Evolutionary conservation across 2,888 invertebrate species (phyloP).

Genomic region (Gymnosoma rotundatum): DNA sequence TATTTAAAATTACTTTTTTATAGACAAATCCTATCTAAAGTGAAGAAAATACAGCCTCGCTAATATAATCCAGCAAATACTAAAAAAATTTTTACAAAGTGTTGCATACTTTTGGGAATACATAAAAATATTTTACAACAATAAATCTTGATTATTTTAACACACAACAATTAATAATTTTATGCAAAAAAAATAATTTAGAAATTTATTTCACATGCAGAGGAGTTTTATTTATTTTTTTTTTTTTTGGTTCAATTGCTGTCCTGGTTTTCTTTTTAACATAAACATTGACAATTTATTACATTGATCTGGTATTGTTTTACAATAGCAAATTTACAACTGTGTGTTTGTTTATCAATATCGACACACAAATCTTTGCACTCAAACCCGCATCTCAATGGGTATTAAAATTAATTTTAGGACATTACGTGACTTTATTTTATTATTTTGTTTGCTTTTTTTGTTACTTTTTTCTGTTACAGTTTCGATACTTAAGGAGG

Average conservation of each 20-base stretch:
- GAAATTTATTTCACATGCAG: background rate
- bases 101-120: constrained; percentile 35
- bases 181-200: background rate
- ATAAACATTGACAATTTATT: constrained; percentile 54
- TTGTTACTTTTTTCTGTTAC: constrained; percentile 25
- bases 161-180: background rate
- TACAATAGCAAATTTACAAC: constrained; percentile 7
- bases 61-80: background rate
- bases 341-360: constrained; percentile 13
- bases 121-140: background rate
- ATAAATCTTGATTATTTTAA: background rate
- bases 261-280: constrained; percentile 21
- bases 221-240: constrained; percentile 26
- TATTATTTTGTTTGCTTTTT: constrained; percentile 36
- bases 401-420: constrained; percentile 54
- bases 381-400: constrained; percentile 7
- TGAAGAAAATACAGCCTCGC: no score
- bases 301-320: constrained; percentile 39
- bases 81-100: background rate
- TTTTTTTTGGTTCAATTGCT: constrained; percentile 22
- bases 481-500: constrained; percentile 23
- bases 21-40: no score
- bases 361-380: constrained; percentile 14
- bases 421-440: constrained; percentile 62
- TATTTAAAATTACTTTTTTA: no score